Conservation (phyloP, 2,888 invertebrate species). For the Perdita meconis region DNA sequence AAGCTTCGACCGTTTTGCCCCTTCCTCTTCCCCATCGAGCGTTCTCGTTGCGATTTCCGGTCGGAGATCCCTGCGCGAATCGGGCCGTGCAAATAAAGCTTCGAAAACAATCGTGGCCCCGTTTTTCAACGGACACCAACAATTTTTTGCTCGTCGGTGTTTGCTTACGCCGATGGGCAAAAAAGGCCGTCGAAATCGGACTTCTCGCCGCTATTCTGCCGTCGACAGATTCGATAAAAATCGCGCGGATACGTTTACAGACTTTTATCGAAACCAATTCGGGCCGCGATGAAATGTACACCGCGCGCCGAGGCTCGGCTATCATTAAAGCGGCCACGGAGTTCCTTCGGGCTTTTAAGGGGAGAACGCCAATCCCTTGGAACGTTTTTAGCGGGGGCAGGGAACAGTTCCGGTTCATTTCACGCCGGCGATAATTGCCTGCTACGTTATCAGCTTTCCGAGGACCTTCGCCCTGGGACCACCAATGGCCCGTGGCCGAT, state of each 20-base stretch:
- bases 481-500: constrained; percentile 37
- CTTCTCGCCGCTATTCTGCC: not conserved
- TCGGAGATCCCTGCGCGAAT: not conserved
- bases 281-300: not conserved
- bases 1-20: constrained; percentile 3
- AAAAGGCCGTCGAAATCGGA: not conserved
- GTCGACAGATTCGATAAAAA: not conserved
- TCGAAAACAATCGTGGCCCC: constrained; percentile 2
- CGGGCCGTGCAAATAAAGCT: constrained; percentile 1
- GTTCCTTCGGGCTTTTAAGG: not conserved
- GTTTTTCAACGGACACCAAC: not conserved
- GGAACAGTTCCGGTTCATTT: constrained; percentile 41
- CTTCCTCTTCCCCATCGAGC: too few relatives aligned
- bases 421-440: constrained; percentile 49
- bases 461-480: constrained; percentile 18
- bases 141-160: not conserved
- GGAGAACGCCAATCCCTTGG: not conserved
- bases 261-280: constrained; percentile 25
- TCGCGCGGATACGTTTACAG: constrained; percentile 2
- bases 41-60: constrained; percentile 9
- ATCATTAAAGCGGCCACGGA: constrained; percentile 3
- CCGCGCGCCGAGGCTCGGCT: too few relatives aligned
- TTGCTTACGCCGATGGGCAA: not conserved
- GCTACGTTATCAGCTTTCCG: constrained; percentile 45
- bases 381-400: not conserved